Conservation (phyloP, 2,888 invertebrate genomes). For the Mesorhabditis spiculigera region DNA sequence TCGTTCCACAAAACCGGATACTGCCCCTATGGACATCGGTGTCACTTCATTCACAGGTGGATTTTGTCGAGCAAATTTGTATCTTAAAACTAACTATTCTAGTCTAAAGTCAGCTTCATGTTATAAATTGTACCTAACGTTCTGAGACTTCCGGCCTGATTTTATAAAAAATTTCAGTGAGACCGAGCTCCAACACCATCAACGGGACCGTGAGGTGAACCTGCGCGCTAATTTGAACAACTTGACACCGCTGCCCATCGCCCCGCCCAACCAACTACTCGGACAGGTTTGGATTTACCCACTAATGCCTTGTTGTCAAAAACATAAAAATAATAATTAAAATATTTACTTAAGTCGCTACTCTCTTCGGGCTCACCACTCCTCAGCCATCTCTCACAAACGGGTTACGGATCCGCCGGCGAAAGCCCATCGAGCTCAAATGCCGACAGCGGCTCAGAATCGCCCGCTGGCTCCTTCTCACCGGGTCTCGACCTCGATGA, state of each 20-base stretch:
- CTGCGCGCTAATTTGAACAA: neutral
- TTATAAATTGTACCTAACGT: too few species aligned
- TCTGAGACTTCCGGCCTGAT: too few species aligned
- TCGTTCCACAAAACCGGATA: conserved; percentile 74
- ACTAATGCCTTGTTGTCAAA: neutral
- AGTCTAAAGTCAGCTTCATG: too few species aligned
- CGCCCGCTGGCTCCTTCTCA: conserved; percentile 50
- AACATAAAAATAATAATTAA: too few species aligned
- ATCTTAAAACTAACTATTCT: too few species aligned
- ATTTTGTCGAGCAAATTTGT: neutral
- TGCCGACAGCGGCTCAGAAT: conserved; percentile 45
- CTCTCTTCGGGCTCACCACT: neutral
- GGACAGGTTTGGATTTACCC: neutral
- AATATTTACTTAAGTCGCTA: neutral
- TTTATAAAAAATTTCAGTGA: conserved; percentile 10
- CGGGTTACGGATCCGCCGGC: conserved; percentile 39
- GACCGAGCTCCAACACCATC: conserved; percentile 10
- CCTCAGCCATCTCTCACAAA: conserved; percentile 4
- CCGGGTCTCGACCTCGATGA: conserved; percentile 48
- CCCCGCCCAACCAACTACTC: neutral
- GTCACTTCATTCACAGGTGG: conserved; percentile 44
- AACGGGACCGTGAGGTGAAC: neutral
- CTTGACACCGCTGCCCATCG: neutral
- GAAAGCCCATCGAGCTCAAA: conserved; percentile 43
- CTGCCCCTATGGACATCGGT: conserved; percentile 88